Conservation (phyloP, 1,140 invertebrate genomes). For the Philotrypesis tridentata region DNA sequence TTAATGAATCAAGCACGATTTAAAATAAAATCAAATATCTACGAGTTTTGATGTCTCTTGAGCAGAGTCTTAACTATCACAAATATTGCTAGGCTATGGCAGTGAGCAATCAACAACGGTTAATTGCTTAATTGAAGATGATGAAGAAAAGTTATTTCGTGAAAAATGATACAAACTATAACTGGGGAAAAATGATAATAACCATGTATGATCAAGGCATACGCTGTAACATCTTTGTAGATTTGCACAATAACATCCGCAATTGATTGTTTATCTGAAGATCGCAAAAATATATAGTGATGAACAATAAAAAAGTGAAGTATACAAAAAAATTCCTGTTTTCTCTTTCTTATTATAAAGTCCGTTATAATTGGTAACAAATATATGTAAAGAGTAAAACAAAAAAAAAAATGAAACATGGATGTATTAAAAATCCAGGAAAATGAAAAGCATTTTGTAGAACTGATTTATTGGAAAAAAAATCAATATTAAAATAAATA, state of each 20-base stretch:
- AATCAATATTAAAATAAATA: slow-evolving; percentile 45
- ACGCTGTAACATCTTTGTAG: slow-evolving; percentile 11
- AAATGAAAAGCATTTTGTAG: slow-evolving; percentile 36
- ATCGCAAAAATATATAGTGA: slow-evolving; percentile 26
- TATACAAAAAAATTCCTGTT: slow-evolving; percentile 34
- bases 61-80: slow-evolving; percentile 8
- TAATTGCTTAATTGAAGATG: slow-evolving; percentile 37
- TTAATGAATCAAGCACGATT: slow-evolving; percentile 28
- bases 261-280: slow-evolving; percentile 38
- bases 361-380: slow-evolving; percentile 33
- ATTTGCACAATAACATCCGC: slow-evolving; percentile 23
- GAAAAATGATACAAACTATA: not conserved
- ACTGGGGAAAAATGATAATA: not conserved
- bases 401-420: slow-evolving; percentile 15
- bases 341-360: slow-evolving; percentile 33
- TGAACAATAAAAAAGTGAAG: slow-evolving; percentile 32
- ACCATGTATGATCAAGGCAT: not conserved
- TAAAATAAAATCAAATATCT: slow-evolving; percentile 36
- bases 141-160: not conserved
- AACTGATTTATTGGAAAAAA: slow-evolving; percentile 43
- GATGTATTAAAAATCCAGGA: slow-evolving; percentile 24
- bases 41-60: slow-evolving; percentile 31
- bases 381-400: slow-evolving; percentile 22
- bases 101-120: slow-evolving; percentile 24
- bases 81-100: slow-evolving; percentile 31